phyloP scores from a whole-genome alignment of 1,140 invertebrate species.

The Paralvinella palmiformis region DNA sequence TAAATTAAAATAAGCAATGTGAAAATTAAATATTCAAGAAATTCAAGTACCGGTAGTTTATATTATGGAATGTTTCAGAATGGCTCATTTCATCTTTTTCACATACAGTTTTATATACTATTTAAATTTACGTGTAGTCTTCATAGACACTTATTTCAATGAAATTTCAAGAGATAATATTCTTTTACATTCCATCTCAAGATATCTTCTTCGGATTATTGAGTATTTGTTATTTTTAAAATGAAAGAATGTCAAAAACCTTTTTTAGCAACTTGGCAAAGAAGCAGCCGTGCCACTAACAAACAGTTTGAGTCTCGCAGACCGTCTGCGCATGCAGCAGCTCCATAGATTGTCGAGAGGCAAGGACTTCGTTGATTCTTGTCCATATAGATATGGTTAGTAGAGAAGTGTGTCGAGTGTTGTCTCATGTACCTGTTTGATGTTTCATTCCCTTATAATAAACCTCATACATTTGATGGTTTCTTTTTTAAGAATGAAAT shows the following conservation, averaged over 20 bases:
- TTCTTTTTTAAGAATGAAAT: too few species aligned
- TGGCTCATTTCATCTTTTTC: too few species aligned
- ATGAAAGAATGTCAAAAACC: slow-evolving; percentile 3
- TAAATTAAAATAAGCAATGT: too few species aligned
- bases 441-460: too few species aligned
- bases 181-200: background rate
- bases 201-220: background rate
- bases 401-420: too few species aligned
- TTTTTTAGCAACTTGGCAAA: slow-evolving; percentile 36
- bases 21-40: too few species aligned
- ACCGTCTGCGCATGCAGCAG: slow-evolving; percentile 36
- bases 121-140: too few species aligned
- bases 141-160: background rate
- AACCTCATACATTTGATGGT: too few species aligned
- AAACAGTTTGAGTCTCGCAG: slow-evolving; percentile 46
- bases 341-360: slow-evolving; percentile 25
- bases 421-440: too few species aligned
- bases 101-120: too few species aligned
- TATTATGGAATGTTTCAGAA: too few species aligned
- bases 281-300: slow-evolving; percentile 46
- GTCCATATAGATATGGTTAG: slow-evolving; percentile 44
- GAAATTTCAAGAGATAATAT: background rate
- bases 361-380: slow-evolving; percentile 27
- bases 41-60: too few species aligned
- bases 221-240: background rate